Evolutionary conservation across 2,888 invertebrate genomes (phyloP).

Genomic region (Campoplex capitator): DNA sequence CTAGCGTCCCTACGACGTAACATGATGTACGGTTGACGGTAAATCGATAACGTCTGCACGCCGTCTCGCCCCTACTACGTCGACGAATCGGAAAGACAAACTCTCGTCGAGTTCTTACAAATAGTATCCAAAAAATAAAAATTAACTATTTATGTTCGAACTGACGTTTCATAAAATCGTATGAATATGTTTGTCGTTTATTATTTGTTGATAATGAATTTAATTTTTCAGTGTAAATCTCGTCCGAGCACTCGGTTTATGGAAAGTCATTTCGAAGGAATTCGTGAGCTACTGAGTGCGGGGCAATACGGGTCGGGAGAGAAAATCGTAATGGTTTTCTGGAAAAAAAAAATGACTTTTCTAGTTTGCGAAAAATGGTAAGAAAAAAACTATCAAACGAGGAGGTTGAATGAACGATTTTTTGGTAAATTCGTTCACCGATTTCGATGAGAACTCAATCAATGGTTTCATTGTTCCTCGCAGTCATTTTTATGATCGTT

Average conservation of each 20-base stretch:
- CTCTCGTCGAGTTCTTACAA: background rate
- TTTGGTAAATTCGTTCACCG: background rate
- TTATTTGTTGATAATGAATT: background rate
- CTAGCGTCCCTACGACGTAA: constrained; percentile 83
- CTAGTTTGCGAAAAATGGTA: too few species aligned
- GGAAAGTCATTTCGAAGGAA: background rate
- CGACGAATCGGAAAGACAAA: background rate
- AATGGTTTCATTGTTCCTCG: background rate
- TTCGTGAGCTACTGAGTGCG: background rate
- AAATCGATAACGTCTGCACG: constrained; percentile 80
- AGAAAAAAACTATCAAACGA: too few species aligned
- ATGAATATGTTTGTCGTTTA: background rate
- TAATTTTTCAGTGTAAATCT: background rate
- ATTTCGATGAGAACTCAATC: background rate
- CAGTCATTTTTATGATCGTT: background rate
- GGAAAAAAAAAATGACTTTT: too few species aligned
- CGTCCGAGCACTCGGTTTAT: background rate
- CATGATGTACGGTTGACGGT: constrained; percentile 84
- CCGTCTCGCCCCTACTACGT: constrained; percentile 16
- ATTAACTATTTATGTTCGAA: background rate
- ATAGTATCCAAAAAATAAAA: background rate
- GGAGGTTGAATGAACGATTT: background rate
- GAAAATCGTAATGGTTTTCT: background rate
- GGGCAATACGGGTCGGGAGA: background rate
- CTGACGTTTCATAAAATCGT: background rate